Evolutionary conservation across 2,797 vertebrate genomes (phyloP).

Genomic region (Strix occidentalis): DNA sequence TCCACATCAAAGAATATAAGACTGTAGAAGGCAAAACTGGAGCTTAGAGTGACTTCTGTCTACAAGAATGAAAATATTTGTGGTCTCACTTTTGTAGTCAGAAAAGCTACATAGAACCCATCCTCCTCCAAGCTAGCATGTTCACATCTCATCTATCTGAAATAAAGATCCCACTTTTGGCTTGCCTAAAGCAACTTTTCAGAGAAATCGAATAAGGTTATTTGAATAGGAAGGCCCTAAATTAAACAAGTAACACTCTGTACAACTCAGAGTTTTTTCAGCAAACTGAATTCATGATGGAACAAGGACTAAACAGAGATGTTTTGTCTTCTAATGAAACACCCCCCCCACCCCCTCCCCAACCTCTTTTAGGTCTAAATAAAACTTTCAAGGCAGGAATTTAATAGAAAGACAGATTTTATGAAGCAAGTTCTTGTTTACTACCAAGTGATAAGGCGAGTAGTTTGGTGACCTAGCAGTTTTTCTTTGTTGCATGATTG

Average conservation of each 20-base stretch:
- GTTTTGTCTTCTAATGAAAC: neutral
- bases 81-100: neutral
- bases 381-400: neutral
- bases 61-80: constrained; percentile 15
- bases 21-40: neutral
- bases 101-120: neutral
- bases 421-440: neutral
- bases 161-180: constrained; percentile 36
- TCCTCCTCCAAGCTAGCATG: neutral
- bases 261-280: constrained; percentile 5
- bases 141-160: neutral
- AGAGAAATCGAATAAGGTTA: constrained; percentile 20
- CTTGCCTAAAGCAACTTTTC: constrained; percentile 7
- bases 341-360: no score
- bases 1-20: neutral
- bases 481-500: neutral
- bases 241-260: constrained; percentile 33
- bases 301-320: neutral
- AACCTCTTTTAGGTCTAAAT: neutral
- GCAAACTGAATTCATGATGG: neutral
- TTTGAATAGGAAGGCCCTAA: constrained; percentile 14
- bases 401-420: neutral
- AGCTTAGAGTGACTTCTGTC: neutral
- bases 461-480: neutral
- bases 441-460: neutral